Conservation (phyloP, 2,888 invertebrate species). For the Tubulanus polymorphus region DNA sequence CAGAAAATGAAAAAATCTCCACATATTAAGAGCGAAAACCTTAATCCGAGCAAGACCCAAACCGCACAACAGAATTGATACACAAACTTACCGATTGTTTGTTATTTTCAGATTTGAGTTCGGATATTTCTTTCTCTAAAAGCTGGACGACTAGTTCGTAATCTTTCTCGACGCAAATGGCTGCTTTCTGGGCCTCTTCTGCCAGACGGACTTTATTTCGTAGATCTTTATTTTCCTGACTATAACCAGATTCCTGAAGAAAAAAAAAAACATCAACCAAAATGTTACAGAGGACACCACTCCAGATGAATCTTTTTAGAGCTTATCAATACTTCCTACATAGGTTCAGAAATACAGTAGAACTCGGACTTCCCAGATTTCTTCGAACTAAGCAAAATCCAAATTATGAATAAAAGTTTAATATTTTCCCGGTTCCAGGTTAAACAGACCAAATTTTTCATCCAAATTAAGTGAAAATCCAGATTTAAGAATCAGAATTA, state of each 20-base stretch:
- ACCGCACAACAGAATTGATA: no score
- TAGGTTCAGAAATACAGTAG: neutral
- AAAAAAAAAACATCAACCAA: neutral
- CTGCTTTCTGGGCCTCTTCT: slow-evolving; percentile 46
- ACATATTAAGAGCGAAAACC: neutral
- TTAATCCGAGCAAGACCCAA: neutral
- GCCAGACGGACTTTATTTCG: slow-evolving; percentile 43
- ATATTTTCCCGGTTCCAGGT: neutral
- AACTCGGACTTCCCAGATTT: no score
- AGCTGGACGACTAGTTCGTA: slow-evolving; percentile 47
- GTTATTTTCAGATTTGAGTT: slow-evolving; percentile 24
- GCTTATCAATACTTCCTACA: neutral
- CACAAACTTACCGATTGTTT: slow-evolving; percentile 24
- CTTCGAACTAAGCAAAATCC: no score
- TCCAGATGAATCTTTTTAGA: neutral
- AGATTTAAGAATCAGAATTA: no score
- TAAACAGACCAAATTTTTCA: no score
- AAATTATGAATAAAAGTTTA: no score
- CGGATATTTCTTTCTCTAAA: slow-evolving; percentile 43
- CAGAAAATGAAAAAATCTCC: neutral
- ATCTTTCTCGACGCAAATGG: slow-evolving; percentile 45
- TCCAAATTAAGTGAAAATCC: no score
- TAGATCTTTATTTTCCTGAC: slow-evolving; percentile 37
- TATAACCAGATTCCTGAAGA: slow-evolving; percentile 38
- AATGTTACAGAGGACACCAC: neutral